These are phyloP conservation scores for Acanthococcus lagerstroemiae DNA, from an alignment of 2,888 invertebrate species.

Conservation along the genomic window DNA sequence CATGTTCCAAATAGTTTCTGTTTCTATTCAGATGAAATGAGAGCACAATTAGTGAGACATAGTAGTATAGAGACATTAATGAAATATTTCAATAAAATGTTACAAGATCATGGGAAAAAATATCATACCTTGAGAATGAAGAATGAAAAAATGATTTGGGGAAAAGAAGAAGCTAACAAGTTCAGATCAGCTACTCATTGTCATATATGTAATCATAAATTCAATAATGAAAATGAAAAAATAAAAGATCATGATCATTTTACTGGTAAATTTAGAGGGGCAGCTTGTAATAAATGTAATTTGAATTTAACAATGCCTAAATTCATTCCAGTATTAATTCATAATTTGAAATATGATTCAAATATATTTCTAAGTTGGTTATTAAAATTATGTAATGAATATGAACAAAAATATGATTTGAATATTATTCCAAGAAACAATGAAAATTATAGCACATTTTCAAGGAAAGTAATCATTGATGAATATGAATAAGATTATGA, in stretches of 20 bases:
- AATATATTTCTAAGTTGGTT: not conserved
- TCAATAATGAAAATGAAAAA: conserved; percentile 9
- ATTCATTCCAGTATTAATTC: conserved; percentile 39
- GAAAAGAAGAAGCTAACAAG: conserved; percentile 5
- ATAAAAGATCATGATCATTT: conserved; percentile 30
- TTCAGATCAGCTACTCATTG: conserved; percentile 3
- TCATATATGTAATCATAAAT: conserved; percentile 6
- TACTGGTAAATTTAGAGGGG: conserved; percentile 37
- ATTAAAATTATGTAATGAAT: conserved; percentile 1
- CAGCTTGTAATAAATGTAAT: conserved; percentile 39
- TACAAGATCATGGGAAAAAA: not conserved
- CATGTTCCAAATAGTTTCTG: conserved; percentile 12
- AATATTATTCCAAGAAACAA: not conserved
- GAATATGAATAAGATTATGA: conserved; percentile 3
- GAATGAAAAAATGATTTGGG: conserved; percentile 13
- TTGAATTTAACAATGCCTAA: conserved; percentile 38
- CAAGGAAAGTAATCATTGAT: not conserved
- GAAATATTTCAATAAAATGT: conserved; percentile 11
- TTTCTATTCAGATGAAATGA: conserved; percentile 8
- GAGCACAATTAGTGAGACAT: conserved; percentile 1
- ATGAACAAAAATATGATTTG: not conserved
- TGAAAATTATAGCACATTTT: conserved; percentile 5
- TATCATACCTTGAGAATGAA: not conserved
- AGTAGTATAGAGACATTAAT: conserved; percentile 3
- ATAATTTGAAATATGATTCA: conserved; percentile 36